phyloP scores from a whole-genome alignment of 2,113 vertebrate genomes.

The Megalops atlanticus region DNA sequence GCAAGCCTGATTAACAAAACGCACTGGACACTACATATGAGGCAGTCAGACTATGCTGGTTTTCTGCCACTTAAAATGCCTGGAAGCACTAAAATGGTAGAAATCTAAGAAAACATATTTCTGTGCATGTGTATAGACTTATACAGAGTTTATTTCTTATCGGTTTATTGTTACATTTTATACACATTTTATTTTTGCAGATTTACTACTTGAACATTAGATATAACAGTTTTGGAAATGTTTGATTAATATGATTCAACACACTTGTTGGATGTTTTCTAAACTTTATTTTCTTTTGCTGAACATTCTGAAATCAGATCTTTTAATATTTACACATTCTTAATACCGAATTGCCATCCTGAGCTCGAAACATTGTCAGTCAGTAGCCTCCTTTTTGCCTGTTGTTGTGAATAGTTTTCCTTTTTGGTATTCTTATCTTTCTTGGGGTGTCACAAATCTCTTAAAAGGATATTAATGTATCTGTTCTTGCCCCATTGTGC shows the following conservation, averaged over 20 bases:
- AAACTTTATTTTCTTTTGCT: background rate
- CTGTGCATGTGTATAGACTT: background rate
- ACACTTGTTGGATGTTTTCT: background rate
- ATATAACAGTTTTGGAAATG: background rate
- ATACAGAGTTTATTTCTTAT: background rate
- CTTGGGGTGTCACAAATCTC: background rate
- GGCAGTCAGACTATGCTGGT: background rate
- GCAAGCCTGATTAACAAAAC: background rate
- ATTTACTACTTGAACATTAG: background rate
- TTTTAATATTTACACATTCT: background rate
- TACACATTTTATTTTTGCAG: no score
- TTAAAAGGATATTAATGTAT: background rate
- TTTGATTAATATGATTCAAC: background rate
- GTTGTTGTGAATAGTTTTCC: background rate
- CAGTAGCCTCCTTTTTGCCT: background rate
- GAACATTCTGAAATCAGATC: background rate
- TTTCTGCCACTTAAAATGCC: background rate
- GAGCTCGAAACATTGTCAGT: background rate
- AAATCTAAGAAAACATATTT: background rate
- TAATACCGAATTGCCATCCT: background rate
- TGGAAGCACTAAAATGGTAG: background rate
- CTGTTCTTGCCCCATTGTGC: constrained; percentile 3
- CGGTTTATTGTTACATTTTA: no score
- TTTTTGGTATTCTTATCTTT: background rate
- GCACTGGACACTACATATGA: background rate